phyloP scores from a whole-genome alignment of 2,888 invertebrate genomes.

The Cepaea hortensis region DNA sequence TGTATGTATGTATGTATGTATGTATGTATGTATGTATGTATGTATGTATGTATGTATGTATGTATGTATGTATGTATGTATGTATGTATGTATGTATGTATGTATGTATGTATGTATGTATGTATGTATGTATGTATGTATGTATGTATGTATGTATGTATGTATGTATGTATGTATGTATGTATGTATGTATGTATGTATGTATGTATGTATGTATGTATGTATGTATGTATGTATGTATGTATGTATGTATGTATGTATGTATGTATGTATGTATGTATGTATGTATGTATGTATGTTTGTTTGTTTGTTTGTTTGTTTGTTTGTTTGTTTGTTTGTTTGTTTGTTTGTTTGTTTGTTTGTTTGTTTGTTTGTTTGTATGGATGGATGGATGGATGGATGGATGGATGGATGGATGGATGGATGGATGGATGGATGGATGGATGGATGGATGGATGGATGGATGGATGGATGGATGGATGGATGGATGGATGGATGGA shows the following conservation, averaged over 20 bases:
- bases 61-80: too few relatives aligned
- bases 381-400: too few relatives aligned
- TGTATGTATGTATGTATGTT: neutral
- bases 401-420: slow-evolving; percentile 13
- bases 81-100: too few relatives aligned
- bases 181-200: neutral
- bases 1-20: too few relatives aligned
- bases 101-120: neutral
- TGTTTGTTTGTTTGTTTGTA: neutral
- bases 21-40: too few relatives aligned
- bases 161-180: neutral
- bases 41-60: too few relatives aligned
- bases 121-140: neutral
- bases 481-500: slow-evolving; percentile 13
- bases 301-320: neutral
- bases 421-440: slow-evolving; percentile 13
- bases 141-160: neutral
- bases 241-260: neutral
- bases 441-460: slow-evolving; percentile 13
- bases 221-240: neutral
- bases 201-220: neutral
- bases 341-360: neutral
- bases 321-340: neutral
- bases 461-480: slow-evolving; percentile 13
- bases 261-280: neutral